Conservation (phyloP, 92 coral and sea anemone genomes). For the Hydrozoanthus gracilis region DNA sequence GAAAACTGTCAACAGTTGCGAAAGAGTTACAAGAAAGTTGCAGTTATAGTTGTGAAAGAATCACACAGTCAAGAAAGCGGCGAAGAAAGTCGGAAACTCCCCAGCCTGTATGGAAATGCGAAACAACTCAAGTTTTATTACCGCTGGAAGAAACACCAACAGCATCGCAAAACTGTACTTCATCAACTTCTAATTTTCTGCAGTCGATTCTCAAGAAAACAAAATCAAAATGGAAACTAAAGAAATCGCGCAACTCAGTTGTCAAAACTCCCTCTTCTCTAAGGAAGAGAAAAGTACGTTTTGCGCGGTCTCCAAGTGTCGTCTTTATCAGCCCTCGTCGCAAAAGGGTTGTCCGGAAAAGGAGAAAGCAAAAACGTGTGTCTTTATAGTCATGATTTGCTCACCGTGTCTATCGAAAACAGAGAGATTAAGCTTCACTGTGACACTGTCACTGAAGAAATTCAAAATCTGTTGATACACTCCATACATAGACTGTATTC, state of each 20-base stretch:
- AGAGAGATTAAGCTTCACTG: too few species aligned
- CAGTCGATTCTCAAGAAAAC: slow-evolving; percentile 58
- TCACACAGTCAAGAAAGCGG: slow-evolving; percentile 35
- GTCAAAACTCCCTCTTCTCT: background rate
- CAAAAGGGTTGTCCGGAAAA: background rate
- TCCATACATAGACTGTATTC: too few species aligned
- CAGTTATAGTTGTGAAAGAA: background rate
- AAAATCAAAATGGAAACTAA: slow-evolving; percentile 48
- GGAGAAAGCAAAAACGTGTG: background rate
- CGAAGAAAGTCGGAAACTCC: slow-evolving; percentile 38
- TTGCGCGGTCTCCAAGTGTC: slow-evolving; percentile 53
- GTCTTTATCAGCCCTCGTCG: slow-evolving; percentile 45
- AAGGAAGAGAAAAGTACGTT: slow-evolving; percentile 52
- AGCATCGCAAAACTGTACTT: slow-evolving; percentile 8
- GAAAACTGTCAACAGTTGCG: slow-evolving; percentile 49
- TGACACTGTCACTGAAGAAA: too few species aligned
- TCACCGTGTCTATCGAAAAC: too few species aligned
- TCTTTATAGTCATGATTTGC: background rate
- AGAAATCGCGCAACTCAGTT: background rate
- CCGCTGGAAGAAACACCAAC: background rate
- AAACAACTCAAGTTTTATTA: background rate
- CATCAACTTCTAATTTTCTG: slow-evolving; percentile 32
- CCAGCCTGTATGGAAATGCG: slow-evolving; percentile 26
- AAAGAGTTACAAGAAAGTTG: background rate
- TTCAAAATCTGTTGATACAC: too few species aligned